These are phyloP conservation scores for Chalcis sispes DNA, from an alignment of 2,888 invertebrate genomes.

Conservation along the genomic window DNA sequence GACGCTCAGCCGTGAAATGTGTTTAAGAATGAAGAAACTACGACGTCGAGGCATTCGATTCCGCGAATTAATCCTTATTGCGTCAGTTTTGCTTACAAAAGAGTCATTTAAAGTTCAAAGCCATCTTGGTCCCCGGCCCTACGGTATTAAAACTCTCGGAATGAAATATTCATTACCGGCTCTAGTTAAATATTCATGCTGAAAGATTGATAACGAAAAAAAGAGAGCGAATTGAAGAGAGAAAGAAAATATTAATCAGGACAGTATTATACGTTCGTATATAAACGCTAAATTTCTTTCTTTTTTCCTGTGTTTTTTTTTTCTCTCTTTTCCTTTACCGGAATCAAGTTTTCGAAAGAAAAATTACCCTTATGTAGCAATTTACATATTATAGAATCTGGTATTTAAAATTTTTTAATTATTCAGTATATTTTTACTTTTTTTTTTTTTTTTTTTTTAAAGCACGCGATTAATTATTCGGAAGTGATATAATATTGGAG, in stretches of 20 bases:
- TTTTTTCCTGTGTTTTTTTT: too few relatives aligned
- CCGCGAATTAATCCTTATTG: constrained; percentile 49
- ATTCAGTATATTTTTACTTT: background rate
- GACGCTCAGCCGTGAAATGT: constrained; percentile 30
- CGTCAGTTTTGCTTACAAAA: constrained; percentile 55
- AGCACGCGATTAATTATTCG: background rate
- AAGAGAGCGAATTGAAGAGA: constrained; percentile 2
- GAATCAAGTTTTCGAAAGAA: constrained; percentile 45
- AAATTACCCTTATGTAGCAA: constrained; percentile 43
- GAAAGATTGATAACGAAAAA: constrained; percentile 55
- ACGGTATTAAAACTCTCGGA: constrained; percentile 50
- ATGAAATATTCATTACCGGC: constrained; percentile 56
- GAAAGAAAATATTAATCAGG: constrained; percentile 52
- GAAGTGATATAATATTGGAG: background rate
- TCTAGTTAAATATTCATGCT: constrained; percentile 55
- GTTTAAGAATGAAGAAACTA: constrained; percentile 39
- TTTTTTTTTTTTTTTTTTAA: background rate
- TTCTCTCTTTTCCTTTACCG: background rate
- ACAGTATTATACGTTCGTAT: constrained; percentile 43
- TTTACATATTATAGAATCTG: constrained; percentile 46
- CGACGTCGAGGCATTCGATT: constrained; percentile 34
- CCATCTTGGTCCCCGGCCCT: constrained; percentile 32
- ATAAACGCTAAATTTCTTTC: too few relatives aligned
- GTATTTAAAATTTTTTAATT: constrained; percentile 48
- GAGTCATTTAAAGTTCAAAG: constrained; percentile 56